A percentile compares a stretch with the other conserved stretches of the same genome.
Evolutionary conservation across 1,140 invertebrate genomes (phyloP).

Genomic region (Brachionus sp.): DNA sequence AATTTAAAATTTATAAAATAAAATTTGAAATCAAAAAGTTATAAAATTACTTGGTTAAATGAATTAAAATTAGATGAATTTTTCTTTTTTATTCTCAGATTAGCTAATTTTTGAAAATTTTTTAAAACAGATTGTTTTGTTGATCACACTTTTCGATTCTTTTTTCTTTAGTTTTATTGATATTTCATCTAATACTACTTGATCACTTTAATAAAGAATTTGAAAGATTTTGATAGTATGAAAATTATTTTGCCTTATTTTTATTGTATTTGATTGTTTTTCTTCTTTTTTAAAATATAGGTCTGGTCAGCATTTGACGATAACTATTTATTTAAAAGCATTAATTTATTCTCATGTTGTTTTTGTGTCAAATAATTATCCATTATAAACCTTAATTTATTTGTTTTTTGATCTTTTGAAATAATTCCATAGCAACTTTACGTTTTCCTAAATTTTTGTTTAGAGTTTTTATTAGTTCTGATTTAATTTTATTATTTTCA

Average conservation of each 20-base stretch:
- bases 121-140: neutral
- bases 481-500: neutral
- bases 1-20: neutral
- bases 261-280: neutral
- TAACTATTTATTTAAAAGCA: neutral
- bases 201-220: neutral
- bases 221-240: neutral
- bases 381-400: neutral
- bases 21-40: too few relatives aligned
- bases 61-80: neutral
- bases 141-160: neutral
- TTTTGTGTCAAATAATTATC: neutral
- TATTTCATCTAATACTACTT: neutral
- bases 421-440: neutral
- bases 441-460: neutral
- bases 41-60: neutral
- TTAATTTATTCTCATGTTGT: neutral
- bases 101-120: neutral
- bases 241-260: neutral
- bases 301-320: neutral
- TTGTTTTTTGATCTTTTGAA: neutral
- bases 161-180: neutral
- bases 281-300: neutral
- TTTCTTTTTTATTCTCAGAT: neutral
- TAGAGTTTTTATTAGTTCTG: neutral